Evolutionary conservation across 2,113 vertebrate species (phyloP).

Genomic region (Gymnorhina tibicen): DNA sequence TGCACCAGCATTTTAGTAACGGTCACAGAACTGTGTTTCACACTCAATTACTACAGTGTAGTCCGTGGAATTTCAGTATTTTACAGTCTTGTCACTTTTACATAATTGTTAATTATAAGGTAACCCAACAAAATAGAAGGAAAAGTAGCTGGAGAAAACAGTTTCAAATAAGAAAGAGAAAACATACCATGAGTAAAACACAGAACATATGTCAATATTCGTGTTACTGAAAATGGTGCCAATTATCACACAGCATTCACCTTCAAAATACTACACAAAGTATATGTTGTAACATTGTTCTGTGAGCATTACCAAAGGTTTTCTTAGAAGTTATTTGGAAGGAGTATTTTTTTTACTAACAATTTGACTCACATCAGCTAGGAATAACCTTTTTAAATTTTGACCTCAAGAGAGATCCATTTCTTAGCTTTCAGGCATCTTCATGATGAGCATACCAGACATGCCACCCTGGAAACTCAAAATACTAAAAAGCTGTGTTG

Average conservation of each 20-base stretch:
- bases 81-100: neutral
- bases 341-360: neutral
- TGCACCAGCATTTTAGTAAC: neutral
- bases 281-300: neutral
- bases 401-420: neutral
- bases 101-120: neutral
- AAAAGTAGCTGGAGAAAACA: neutral
- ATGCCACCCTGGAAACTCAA: neutral
- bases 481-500: neutral
- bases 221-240: neutral
- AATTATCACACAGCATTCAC: neutral
- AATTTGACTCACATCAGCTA: neutral
- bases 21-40: neutral
- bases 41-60: neutral
- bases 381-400: neutral
- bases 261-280: neutral
- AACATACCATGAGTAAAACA: neutral
- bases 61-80: neutral
- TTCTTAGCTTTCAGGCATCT: neutral
- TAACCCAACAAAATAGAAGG: neutral
- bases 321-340: neutral
- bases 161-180: neutral
- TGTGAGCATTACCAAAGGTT: neutral
- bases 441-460: neutral
- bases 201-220: neutral